Evolutionary conservation across 2,113 vertebrate species (phyloP).

Genomic region (Pagrus major): DNA sequence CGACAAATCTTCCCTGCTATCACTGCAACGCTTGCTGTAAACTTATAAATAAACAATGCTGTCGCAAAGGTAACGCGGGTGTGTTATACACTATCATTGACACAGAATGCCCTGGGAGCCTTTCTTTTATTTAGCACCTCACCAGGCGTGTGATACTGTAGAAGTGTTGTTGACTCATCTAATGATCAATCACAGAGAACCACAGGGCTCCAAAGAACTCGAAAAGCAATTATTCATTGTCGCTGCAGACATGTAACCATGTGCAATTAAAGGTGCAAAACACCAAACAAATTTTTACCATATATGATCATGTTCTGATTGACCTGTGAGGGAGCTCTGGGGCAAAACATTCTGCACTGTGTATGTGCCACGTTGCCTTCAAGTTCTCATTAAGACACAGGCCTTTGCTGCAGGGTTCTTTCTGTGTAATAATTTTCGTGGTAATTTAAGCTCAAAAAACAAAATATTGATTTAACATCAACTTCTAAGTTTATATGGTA

Average conservation of each 20-base stretch:
- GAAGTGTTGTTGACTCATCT: slow-evolving; percentile 9
- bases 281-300: background rate
- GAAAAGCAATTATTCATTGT: slow-evolving; percentile 19
- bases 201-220: background rate
- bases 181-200: slow-evolving; percentile 55
- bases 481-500: background rate
- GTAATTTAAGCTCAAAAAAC: background rate
- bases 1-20: background rate
- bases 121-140: slow-evolving; percentile 29
- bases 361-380: background rate
- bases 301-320: background rate
- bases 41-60: slow-evolving; percentile 27
- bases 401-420: background rate
- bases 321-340: background rate
- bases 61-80: slow-evolving; percentile 2
- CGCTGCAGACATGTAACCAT: background rate
- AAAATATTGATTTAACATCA: background rate
- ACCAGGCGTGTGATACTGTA: slow-evolving; percentile 16
- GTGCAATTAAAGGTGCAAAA: slow-evolving; percentile 21
- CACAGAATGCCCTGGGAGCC: slow-evolving; percentile 19
- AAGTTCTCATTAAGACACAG: background rate
- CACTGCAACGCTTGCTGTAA: background rate
- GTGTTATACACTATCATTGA: slow-evolving; percentile 10
- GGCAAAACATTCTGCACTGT: background rate
- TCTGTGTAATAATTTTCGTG: background rate